Evolutionary conservation across 2,888 invertebrate species (phyloP).

Genomic region (Penaeus monodon): DNA sequence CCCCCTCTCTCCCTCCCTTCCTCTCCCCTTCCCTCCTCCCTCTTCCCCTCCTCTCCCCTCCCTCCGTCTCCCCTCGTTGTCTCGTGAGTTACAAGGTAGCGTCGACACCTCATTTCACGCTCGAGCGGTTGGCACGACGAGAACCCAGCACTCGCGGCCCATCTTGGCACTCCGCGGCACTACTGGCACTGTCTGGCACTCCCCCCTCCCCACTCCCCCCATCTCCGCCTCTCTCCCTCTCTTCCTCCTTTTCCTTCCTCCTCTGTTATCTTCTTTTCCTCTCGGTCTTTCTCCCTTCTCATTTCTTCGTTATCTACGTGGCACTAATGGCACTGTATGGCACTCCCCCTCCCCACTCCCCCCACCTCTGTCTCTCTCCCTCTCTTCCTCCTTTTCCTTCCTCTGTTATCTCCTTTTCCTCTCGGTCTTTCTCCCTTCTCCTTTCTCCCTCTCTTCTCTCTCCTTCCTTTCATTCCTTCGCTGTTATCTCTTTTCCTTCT

Average conservation of each 20-base stretch:
- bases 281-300: neutral
- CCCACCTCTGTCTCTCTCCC: neutral
- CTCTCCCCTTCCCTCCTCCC: neutral
- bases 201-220: neutral
- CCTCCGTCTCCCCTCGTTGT: constrained; percentile 5
- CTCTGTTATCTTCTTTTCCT: neutral
- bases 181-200: constrained; percentile 13
- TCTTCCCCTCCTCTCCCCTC: neutral
- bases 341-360: constrained; percentile 12
- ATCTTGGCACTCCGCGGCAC: constrained; percentile 24
- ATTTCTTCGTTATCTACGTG: neutral
- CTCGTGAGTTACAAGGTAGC: constrained; percentile 36
- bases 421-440: neutral
- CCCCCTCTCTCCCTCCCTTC: neutral
- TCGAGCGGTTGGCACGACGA: constrained; percentile 44
- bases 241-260: neutral
- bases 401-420: neutral
- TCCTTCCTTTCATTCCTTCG: too few relatives aligned
- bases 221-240: neutral
- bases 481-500: too few relatives aligned
- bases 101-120: constrained; percentile 61
- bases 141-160: constrained; percentile 15
- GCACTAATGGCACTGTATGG: neutral
- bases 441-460: neutral
- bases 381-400: neutral